These are phyloP conservation scores for Onychostoma macrolepis DNA, from an alignment of 2,113 vertebrate species.

Conservation along the genomic window DNA sequence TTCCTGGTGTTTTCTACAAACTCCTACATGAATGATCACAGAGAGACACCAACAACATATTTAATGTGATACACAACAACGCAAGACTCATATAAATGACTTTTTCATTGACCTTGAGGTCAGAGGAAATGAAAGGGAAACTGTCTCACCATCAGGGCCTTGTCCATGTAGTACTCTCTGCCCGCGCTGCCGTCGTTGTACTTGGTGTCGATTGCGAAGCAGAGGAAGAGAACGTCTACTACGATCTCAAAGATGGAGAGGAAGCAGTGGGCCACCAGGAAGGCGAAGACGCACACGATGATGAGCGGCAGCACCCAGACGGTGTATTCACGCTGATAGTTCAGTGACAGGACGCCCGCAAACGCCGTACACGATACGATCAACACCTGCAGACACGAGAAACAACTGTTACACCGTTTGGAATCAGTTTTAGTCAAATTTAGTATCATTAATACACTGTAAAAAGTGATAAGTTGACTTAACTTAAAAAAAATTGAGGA, in stretches of 20 bases:
- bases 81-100: neutral
- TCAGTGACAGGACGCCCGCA: conserved; percentile 89
- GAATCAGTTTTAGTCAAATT: too few species aligned
- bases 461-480: too few species aligned
- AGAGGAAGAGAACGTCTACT: conserved; percentile 97
- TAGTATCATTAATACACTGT: too few species aligned
- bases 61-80: neutral
- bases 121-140: neutral
- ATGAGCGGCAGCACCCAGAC: conserved; percentile 95
- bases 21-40: conserved; percentile 76
- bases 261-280: conserved; percentile 98
- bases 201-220: conserved; percentile 96
- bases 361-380: conserved; percentile 92
- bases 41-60: neutral
- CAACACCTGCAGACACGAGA: conserved; percentile 79
- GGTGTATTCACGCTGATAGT: conserved; percentile 95
- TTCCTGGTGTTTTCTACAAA: conserved; percentile 93
- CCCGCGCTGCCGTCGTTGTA: conserved; percentile 95
- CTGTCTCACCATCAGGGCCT: conserved; percentile 89
- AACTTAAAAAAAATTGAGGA: too few species aligned
- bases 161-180: conserved; percentile 97
- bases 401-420: neutral
- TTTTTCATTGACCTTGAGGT: neutral
- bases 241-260: conserved; percentile 98
- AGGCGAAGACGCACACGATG: conserved; percentile 95